Conservation (phyloP, 2,113 vertebrate species). For the Cephalopterus ornatus region DNA sequence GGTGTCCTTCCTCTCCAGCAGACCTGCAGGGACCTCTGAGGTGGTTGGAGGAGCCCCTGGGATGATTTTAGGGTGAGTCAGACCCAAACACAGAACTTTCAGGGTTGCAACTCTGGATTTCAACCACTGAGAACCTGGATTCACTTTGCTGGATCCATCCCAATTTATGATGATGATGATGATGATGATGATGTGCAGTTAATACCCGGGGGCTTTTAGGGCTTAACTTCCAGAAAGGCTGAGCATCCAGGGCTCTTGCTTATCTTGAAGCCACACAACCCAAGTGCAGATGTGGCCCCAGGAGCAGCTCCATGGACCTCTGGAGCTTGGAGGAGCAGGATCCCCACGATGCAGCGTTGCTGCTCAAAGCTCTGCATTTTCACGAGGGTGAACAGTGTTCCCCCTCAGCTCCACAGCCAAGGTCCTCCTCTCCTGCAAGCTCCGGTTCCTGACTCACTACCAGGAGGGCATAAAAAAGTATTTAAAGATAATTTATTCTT, state of each 20-base stretch:
- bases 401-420: not conserved
- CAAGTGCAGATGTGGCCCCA: not conserved
- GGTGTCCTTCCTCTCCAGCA: not conserved
- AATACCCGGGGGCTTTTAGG: not conserved
- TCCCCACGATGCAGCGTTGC: rapidly evolving
- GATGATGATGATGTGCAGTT: not conserved
- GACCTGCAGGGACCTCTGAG: not conserved
- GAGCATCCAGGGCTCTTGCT: not conserved
- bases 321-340: not conserved
- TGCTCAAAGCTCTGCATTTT: not conserved
- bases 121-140: not conserved
- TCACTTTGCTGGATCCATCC: not conserved
- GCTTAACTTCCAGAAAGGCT: not conserved
- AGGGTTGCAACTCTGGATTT: not conserved
- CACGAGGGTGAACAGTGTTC: not conserved
- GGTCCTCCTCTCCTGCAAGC: not conserved
- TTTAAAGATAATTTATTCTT: constrained; percentile 41
- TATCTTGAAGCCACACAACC: not conserved
- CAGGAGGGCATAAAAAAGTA: not conserved
- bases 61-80: not conserved
- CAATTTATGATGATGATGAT: not conserved
- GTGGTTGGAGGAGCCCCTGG: not conserved
- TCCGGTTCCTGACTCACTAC: not conserved
- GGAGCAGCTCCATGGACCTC: not conserved
- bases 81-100: not conserved